These are phyloP conservation scores for Sebastes hopkinsi DNA, from an alignment of 2,797 vertebrate genomes.

Conservation along the genomic window DNA sequence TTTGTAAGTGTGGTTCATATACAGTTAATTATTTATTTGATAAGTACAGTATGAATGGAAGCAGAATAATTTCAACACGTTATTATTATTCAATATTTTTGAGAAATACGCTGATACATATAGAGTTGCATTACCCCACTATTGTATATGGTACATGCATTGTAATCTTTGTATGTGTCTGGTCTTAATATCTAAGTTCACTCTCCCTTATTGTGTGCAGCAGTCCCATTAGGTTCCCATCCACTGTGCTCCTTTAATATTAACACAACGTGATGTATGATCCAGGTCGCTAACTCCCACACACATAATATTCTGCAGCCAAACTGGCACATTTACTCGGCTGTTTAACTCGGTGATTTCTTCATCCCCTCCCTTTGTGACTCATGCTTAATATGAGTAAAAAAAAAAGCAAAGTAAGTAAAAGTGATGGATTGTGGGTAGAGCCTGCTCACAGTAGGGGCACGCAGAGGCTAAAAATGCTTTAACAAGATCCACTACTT, in stretches of 20 bases:
- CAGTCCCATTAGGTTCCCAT: conserved; percentile 11
- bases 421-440: conserved; percentile 37
- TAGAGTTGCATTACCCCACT: background rate
- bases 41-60: background rate
- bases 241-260: background rate
- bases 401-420: conserved; percentile 6
- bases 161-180: background rate
- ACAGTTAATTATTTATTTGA: background rate
- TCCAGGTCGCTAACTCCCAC: conserved; percentile 4
- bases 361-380: conserved; percentile 20
- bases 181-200: background rate
- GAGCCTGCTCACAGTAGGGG: background rate
- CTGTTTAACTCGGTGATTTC: background rate
- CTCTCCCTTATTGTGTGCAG: background rate
- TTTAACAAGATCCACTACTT: conserved; percentile 4
- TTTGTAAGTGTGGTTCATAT: background rate
- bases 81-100: background rate
- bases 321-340: conserved; percentile 12
- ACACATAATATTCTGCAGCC: conserved; percentile 4
- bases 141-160: background rate
- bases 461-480: background rate
- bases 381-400: conserved; percentile 9
- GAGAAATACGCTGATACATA: background rate
- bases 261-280: background rate
- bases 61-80: background rate